Percentiles rank a stretch among this genome's conserved stretches.
phyloP scores from a whole-genome alignment of 1,140 invertebrate species.

The Drosophila dunni region DNA sequence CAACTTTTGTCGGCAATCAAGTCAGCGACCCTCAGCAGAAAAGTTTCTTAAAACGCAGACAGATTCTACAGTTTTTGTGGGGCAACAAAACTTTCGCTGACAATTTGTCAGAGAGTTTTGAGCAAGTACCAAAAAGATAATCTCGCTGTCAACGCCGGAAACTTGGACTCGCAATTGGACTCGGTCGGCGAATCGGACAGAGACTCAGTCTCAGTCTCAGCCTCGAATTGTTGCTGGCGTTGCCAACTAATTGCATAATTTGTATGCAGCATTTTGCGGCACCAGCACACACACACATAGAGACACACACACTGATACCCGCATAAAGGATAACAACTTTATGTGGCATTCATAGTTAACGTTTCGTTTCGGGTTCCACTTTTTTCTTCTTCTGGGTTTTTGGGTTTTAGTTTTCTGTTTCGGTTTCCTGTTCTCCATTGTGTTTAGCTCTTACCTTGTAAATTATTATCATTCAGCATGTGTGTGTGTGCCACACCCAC shows the following conservation, averaged over 20 bases:
- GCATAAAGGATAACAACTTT: constrained; percentile 58
- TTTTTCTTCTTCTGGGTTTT: constrained; percentile 7
- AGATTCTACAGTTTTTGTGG: constrained; percentile 38
- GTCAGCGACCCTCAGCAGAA: constrained; percentile 21
- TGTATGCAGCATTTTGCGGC: constrained; percentile 70
- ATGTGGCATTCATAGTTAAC: constrained; percentile 40
- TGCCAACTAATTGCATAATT: constrained; percentile 80
- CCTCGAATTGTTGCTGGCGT: neutral
- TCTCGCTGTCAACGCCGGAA: constrained; percentile 52
- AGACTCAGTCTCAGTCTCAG: constrained; percentile 35
- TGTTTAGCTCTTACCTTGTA: constrained; percentile 66
- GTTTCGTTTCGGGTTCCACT: constrained; percentile 19
- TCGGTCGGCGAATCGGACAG: constrained; percentile 25
- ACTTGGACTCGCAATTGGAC: constrained; percentile 37
- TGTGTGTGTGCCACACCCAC: constrained; percentile 10
- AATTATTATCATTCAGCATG: constrained; percentile 71
- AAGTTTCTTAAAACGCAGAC: constrained; percentile 51
- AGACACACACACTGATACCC: constrained; percentile 1
- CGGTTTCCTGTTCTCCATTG: constrained; percentile 48
- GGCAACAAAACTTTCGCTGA: constrained; percentile 69
- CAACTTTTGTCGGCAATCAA: constrained; percentile 55
- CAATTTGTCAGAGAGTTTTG: constrained; percentile 75
- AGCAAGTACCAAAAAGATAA: constrained; percentile 7
- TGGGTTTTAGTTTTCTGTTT: constrained; percentile 34
- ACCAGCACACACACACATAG: constrained; percentile 33